Percentiles rank a stretch among this genome's conserved stretches.
These are phyloP conservation scores for Lepidochitona cinerea DNA, from an alignment of 2,888 invertebrate species.

Conservation along the genomic window DNA sequence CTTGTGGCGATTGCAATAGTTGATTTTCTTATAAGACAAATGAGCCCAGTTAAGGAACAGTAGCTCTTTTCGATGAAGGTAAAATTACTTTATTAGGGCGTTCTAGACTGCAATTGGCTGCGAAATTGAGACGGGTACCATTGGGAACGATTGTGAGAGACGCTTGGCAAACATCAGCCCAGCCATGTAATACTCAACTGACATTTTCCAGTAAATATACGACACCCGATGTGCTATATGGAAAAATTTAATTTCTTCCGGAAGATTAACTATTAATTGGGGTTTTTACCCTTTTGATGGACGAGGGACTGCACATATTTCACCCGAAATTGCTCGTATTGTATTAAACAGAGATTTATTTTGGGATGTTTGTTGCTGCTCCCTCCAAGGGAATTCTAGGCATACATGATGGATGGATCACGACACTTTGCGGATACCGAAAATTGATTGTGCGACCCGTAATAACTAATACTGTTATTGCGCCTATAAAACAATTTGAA, in stretches of 20 bases:
- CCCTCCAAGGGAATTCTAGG: too few relatives aligned
- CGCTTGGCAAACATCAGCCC: not conserved
- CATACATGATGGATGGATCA: too few relatives aligned
- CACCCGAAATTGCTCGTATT: not conserved
- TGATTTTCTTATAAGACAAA: not conserved
- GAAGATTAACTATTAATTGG: not conserved
- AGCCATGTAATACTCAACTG: not conserved
- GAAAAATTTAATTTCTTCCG: not conserved
- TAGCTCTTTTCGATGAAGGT: not conserved
- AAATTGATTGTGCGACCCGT: too few relatives aligned
- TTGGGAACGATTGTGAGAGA: not conserved
- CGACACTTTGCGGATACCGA: too few relatives aligned
- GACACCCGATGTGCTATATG: not conserved
- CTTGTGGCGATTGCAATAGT: not conserved
- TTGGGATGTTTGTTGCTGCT: too few relatives aligned
- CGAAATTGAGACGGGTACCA: not conserved
- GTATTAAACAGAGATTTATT: too few relatives aligned
- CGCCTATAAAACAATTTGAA: too few relatives aligned
- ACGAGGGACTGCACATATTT: not conserved
- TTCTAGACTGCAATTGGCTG: not conserved
- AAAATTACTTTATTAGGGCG: not conserved
- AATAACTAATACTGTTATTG: too few relatives aligned
- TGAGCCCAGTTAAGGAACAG: not conserved
- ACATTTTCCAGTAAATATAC: not conserved
- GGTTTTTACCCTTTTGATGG: not conserved